Evolutionary conservation across 1,140 invertebrate species (phyloP), one percentile per base, ranked within the genome.

Genomic region (Lutraria rhynchaena): DNA sequence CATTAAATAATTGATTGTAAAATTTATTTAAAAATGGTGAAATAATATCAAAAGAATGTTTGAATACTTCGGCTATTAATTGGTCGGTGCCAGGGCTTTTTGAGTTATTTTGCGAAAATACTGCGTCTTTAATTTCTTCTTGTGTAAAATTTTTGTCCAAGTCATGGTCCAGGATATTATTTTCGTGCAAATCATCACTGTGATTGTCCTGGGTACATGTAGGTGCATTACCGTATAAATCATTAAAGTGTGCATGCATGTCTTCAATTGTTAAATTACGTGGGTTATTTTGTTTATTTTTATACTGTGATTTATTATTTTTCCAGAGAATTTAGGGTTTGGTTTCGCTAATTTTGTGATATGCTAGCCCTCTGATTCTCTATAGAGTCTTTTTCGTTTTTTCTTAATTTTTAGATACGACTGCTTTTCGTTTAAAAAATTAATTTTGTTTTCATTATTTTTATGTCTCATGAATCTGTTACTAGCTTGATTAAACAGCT

Each of bases 401-500:
- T 29, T 37, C 5, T 24, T 19, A 7, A 13, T 19, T 51, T 69
- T 49, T 44, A 27, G n/a, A n/a, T n/a, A n/a, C n/a, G n/a, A n/a
- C n/a, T n/a, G n/a, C n/a, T n/a, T n/a, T n/a, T n/a, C n/a, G 11
- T 46, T 1, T 49, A 27, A 22, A 44, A 24, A 49, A 24, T 69
- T 69, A 46, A 19, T 63, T 15, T 33, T n/a, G 3, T 63, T 35
- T 13, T 13, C 37, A 35, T 63, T 63, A 19, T n/a, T 41, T 63
- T 63, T 63, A 63, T 63, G 2, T 49, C 31, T 69, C 27, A 69
- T 27, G 27, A 69, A 69, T 46, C n/a, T n/a, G 31, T 69, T 69
- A 22, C 65, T 69, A 51, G 24, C 24, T 69, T 31, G 44, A 17
- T 69, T 69, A 46, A 69, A 69, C 5, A 46, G n/a, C 29, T 19